phyloP scores from a whole-genome alignment of 2,888 invertebrate genomes.

The Junonia oenone region DNA sequence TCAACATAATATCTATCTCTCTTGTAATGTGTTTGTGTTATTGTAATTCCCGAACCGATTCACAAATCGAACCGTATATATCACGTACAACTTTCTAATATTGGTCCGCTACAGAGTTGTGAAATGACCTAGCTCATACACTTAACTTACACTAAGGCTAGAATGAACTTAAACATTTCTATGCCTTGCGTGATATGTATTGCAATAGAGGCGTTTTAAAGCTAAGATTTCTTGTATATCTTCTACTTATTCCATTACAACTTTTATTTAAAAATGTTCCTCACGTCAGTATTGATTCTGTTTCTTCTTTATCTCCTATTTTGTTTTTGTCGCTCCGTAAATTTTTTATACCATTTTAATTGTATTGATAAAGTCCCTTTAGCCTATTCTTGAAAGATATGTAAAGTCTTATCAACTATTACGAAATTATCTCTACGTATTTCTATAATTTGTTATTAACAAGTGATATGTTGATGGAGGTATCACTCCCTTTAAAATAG shows the following conservation, averaged over 20 bases:
- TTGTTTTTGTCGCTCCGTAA: conserved; percentile 4
- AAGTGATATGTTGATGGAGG: conserved; percentile 78
- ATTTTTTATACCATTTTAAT: conserved; percentile 1
- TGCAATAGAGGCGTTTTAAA: conserved; percentile 73
- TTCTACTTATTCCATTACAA: conserved; percentile 18
- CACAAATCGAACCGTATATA: conserved; percentile 49
- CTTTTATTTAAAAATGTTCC: conserved; percentile 10
- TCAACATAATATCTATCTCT: not conserved
- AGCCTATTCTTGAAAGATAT: conserved; percentile 59
- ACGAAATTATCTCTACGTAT: conserved; percentile 67
- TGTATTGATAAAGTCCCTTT: conserved; percentile 14
- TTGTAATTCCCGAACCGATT: conserved; percentile 31
- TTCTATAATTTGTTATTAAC: conserved; percentile 75
- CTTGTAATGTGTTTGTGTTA: not conserved
- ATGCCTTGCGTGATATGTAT: conserved; percentile 78
- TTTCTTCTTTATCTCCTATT: not conserved
- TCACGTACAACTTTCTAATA: conserved; percentile 79
- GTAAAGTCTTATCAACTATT: conserved; percentile 62
- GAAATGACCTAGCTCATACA: conserved; percentile 70
- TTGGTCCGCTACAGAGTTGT: conserved; percentile 78
- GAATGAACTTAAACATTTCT: conserved; percentile 68
- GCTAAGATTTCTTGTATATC: conserved; percentile 46
- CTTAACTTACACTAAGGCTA: conserved; percentile 64
- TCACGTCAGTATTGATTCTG: not conserved
- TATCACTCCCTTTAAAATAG: conserved; percentile 67